Percentiles rank a stretch among this genome's conserved stretches.
Evolutionary conservation across 2,113 vertebrate species (phyloP).

Genomic region (Opisthocomus hoazin): DNA sequence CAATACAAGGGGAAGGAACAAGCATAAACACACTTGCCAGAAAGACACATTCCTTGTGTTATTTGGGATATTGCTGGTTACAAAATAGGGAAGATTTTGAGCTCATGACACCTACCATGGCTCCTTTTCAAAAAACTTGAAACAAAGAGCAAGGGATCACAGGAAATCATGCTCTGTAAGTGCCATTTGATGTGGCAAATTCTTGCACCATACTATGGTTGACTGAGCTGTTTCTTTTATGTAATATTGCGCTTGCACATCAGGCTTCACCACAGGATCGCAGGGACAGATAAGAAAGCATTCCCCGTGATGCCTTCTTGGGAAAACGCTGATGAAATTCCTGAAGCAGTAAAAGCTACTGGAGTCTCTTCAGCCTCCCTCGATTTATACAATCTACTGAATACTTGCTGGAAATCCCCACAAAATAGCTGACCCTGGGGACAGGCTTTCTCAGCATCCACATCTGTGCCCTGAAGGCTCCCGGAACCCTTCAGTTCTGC

Average conservation of each 20-base stretch:
- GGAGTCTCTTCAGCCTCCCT: background rate
- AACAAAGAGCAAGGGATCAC: background rate
- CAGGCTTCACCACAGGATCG: constrained; percentile 22
- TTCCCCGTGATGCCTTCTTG: background rate
- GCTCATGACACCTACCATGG: constrained; percentile 46
- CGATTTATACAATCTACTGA: background rate
- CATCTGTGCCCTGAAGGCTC: background rate
- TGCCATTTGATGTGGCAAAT: constrained; percentile 54
- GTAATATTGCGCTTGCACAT: constrained; percentile 23
- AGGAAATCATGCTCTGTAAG: constrained; percentile 5
- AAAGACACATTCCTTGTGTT: constrained; percentile 17
- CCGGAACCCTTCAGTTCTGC: background rate
- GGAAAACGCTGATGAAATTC: constrained; percentile 24
- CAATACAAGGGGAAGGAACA: background rate
- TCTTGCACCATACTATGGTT: constrained; percentile 55
- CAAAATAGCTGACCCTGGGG: background rate
- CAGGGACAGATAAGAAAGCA: constrained; percentile 45
- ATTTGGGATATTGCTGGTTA: constrained; percentile 27
- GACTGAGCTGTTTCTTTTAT: constrained; percentile 13
- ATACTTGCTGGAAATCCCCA: constrained; percentile 10
- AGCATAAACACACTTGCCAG: background rate
- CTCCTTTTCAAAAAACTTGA: constrained; percentile 24
- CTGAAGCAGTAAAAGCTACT: constrained; percentile 12
- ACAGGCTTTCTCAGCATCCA: background rate
- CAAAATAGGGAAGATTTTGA: constrained; percentile 29